Percentiles rank a stretch among this genome's conserved stretches.
Conservation (phyloP, 2,888 invertebrate genomes). For the Neuroscelio doddi region DNA sequence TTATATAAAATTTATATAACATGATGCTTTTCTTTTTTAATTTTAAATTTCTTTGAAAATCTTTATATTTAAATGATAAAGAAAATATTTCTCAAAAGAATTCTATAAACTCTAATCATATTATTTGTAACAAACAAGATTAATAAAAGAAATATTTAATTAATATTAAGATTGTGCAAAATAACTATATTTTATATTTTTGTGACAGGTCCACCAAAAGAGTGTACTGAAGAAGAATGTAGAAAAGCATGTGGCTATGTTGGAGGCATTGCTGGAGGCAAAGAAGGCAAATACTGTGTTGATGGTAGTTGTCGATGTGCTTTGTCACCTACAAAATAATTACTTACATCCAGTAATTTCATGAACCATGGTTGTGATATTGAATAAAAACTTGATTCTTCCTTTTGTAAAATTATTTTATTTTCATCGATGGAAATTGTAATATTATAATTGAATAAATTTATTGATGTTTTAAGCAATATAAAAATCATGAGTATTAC, state of each 20-base stretch:
- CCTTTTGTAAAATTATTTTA: not conserved
- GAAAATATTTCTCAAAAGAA: too few relatives aligned
- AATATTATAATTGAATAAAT: too few relatives aligned
- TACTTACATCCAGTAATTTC: not conserved
- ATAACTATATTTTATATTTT: too few relatives aligned
- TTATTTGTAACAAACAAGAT: too few relatives aligned
- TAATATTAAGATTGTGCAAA: not conserved
- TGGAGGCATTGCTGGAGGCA: slow-evolving; percentile 49
- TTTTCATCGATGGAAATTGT: too few relatives aligned
- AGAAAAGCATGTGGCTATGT: slow-evolving; percentile 44
- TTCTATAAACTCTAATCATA: too few relatives aligned
- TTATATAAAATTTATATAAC: too few relatives aligned
- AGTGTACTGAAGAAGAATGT: slow-evolving; percentile 51
- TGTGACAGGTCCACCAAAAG: slow-evolving; percentile 8
- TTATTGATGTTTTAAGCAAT: too few relatives aligned
- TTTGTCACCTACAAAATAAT: slow-evolving; percentile 7
- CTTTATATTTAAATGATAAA: too few relatives aligned
- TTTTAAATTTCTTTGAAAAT: too few relatives aligned
- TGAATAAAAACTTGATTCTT: not conserved
- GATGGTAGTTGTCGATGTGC: slow-evolving; percentile 50
- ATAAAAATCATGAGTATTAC: too few relatives aligned
- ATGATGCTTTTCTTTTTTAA: too few relatives aligned
- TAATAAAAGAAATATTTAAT: slow-evolving; percentile 1
- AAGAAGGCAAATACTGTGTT: slow-evolving; percentile 51
- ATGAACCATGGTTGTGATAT: not conserved